These are phyloP conservation scores for Noturus placidus DNA, from an alignment of 2,113 vertebrate genomes.

Conservation along the genomic window DNA sequence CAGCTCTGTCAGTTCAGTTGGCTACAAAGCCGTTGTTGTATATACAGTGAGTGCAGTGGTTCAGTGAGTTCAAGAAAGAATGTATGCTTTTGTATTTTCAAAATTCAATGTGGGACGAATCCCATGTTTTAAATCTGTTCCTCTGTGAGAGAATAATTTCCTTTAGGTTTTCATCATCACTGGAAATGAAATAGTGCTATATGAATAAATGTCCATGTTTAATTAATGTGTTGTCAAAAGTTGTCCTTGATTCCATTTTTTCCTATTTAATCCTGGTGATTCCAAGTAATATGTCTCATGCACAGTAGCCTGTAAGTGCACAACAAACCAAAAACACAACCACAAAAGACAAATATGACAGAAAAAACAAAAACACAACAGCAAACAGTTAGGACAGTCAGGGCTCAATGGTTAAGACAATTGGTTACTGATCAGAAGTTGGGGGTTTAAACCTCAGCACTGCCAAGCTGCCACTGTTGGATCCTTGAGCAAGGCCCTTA, in stretches of 20 bases:
- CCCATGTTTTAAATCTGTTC: slow-evolving; percentile 64
- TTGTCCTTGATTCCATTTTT: neutral
- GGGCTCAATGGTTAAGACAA: too few species aligned
- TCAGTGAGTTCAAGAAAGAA: slow-evolving; percentile 57
- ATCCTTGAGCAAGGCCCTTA: too few species aligned
- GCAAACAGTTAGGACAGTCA: too few species aligned
- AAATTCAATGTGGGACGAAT: slow-evolving; percentile 60
- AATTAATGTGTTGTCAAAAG: slow-evolving; percentile 19
- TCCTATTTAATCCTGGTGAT: neutral
- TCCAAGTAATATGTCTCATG: neutral
- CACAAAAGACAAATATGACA: neutral
- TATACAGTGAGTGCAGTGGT: slow-evolving; percentile 44
- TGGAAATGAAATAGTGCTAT: slow-evolving; percentile 70
- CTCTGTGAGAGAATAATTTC: slow-evolving; percentile 73
- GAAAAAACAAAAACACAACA: neutral
- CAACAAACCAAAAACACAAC: too few species aligned
- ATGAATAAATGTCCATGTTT: slow-evolving; percentile 49
- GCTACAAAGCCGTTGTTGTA: slow-evolving; percentile 33
- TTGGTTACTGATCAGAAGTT: too few species aligned
- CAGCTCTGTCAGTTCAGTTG: slow-evolving; percentile 31
- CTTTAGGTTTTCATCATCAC: slow-evolving; percentile 62
- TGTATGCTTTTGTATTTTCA: slow-evolving; percentile 59
- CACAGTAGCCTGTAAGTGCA: neutral
- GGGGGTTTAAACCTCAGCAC: too few species aligned
- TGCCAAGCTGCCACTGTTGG: too few species aligned